A percentile compares a stretch with the other conserved stretches of the same genome.
phyloP scores from a whole-genome alignment of 2,888 invertebrate genomes.

The Glaucopsyche alexis region DNA sequence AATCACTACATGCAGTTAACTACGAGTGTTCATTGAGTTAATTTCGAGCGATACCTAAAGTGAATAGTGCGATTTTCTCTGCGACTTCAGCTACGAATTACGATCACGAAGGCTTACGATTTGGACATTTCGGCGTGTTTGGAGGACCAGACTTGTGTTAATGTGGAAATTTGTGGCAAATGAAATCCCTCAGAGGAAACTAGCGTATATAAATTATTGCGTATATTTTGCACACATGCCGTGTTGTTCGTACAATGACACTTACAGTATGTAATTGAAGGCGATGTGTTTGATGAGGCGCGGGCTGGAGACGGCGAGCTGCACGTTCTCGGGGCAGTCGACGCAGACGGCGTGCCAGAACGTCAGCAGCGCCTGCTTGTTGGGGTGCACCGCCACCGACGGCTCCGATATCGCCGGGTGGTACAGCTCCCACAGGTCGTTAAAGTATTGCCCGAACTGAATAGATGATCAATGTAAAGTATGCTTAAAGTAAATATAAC shows the following conservation, averaged over 20 bases:
- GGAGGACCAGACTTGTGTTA: too few species aligned
- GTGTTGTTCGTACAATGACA: slow-evolving; percentile 39
- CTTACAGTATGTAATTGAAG: slow-evolving; percentile 97
- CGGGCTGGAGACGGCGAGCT: slow-evolving; percentile 91
- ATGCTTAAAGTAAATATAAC: not conserved
- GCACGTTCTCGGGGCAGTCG: slow-evolving; percentile 96
- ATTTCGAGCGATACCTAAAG: too few species aligned
- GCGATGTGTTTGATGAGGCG: slow-evolving; percentile 96
- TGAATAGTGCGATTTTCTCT: too few species aligned
- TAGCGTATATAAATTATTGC: too few species aligned
- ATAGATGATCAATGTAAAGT: not conserved
- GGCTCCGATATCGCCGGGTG: slow-evolving; percentile 97
- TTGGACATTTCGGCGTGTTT: too few species aligned
- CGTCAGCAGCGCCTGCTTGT: slow-evolving; percentile 94
- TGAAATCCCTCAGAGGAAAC: too few species aligned
- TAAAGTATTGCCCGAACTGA: slow-evolving; percentile 95
- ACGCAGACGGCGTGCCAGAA: slow-evolving; percentile 97
- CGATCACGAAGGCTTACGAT: too few species aligned
- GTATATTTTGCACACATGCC: too few species aligned
- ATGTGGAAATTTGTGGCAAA: too few species aligned
- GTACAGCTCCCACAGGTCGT: slow-evolving; percentile 95
- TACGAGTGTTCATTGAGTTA: too few species aligned
- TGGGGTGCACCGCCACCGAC: slow-evolving; percentile 95
- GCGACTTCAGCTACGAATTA: too few species aligned
- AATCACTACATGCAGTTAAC: too few species aligned